phyloP scores from a whole-genome alignment of 2,797 vertebrate species.

The Rhincodon typus region DNA sequence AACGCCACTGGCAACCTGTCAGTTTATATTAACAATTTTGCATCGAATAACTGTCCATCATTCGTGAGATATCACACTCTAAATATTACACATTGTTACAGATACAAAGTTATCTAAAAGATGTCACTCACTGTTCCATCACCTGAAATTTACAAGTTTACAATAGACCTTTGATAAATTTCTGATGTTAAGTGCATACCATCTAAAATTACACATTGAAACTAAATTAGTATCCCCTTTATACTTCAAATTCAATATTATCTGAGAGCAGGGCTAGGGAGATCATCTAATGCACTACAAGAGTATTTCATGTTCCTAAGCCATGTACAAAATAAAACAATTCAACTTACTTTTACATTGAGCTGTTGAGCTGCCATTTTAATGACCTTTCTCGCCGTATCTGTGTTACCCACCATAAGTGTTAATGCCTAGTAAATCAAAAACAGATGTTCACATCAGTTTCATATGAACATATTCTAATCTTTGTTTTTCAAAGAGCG shows the following conservation, averaged over 20 bases:
- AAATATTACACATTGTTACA: neutral
- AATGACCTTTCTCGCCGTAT: slow-evolving; percentile 55
- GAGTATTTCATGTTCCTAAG: neutral
- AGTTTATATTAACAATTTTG: neutral
- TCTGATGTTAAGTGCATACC: neutral
- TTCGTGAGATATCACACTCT: neutral
- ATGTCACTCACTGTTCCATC: neutral
- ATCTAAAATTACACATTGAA: neutral
- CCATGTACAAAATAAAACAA: neutral
- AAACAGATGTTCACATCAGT: neutral
- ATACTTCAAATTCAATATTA: neutral
- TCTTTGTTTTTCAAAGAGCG: neutral
- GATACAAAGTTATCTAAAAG: too few relatives aligned
- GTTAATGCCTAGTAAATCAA: slow-evolving; percentile 48
- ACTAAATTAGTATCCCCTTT: neutral
- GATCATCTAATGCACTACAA: neutral
- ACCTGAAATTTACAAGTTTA: neutral
- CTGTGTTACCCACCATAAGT: slow-evolving; percentile 54
- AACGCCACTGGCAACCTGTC: neutral
- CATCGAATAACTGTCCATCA: neutral
- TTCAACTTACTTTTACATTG: slow-evolving; percentile 24
- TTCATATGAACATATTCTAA: neutral
- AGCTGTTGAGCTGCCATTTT: slow-evolving; percentile 53
- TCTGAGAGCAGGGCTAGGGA: neutral
- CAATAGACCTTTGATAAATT: neutral